A percentile compares a stretch with the other conserved stretches of the same genome.
phyloP scores from a whole-genome alignment of 2,113 vertebrate species.

The Loxodonta africana region DNA sequence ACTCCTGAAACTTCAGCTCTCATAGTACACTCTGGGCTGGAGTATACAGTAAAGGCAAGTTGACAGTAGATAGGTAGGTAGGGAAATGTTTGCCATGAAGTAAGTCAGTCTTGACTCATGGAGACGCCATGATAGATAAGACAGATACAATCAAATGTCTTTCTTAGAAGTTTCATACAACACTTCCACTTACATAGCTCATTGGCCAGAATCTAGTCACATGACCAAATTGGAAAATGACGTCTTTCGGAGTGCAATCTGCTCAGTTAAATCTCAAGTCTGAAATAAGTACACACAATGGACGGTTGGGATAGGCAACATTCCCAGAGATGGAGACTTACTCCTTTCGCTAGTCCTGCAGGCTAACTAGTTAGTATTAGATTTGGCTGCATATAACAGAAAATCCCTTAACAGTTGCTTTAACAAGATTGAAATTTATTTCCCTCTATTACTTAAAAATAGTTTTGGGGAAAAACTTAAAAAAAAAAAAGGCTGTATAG shows the following conservation, averaged over 20 bases:
- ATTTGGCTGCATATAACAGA: not conserved
- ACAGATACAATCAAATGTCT: not conserved
- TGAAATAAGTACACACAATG: constrained; percentile 42
- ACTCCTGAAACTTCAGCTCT: constrained; percentile 5
- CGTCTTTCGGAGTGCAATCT: not conserved
- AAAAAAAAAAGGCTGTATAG: not conserved
- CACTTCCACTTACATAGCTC: not conserved
- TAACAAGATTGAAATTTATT: constrained; percentile 20
- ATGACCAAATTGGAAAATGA: not conserved
- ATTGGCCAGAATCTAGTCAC: not conserved
- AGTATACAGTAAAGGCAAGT: not conserved
- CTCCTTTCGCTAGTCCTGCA: not conserved
- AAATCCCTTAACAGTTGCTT: not conserved
- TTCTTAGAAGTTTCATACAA: not conserved
- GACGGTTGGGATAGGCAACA: not conserved
- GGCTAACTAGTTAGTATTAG: not conserved
- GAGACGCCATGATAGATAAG: not conserved
- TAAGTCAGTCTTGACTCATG: not conserved
- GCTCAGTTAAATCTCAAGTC: not conserved
- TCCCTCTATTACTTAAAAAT: constrained; percentile 34
- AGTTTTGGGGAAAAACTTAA: not conserved
- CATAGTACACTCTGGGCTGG: not conserved
- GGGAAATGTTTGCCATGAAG: not conserved
- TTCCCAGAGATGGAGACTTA: not conserved
- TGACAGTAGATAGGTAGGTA: not conserved